Evolutionary conservation across 2,888 invertebrate species (phyloP).

Genomic region (Chrysomela aeneicollis): DNA sequence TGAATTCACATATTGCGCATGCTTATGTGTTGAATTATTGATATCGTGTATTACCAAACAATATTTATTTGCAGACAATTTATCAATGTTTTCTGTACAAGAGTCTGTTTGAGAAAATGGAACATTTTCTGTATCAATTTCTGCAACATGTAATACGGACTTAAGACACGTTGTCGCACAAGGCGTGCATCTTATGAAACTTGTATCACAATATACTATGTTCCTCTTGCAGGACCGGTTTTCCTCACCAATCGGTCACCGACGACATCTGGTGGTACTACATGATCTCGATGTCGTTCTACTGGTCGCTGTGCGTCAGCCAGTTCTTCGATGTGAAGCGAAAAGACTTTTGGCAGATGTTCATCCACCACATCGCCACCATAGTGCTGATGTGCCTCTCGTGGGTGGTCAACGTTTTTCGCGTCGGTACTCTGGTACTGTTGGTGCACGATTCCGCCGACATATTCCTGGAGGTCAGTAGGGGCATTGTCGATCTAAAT

Average conservation of each 20-base stretch:
- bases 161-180: no score
- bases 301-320: constrained; percentile 91
- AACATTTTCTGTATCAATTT: no score
- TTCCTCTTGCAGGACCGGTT: constrained; percentile 57
- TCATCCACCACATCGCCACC: constrained; percentile 95
- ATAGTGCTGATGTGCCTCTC: constrained; percentile 89
- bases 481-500: no score
- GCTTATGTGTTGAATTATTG: no score
- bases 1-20: no score
- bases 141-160: no score
- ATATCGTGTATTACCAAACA: no score
- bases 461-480: constrained; percentile 81
- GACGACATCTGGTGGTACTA: constrained; percentile 96
- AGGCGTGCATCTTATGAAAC: no score
- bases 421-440: constrained; percentile 89
- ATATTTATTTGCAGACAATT: no score
- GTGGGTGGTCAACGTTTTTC: constrained; percentile 93
- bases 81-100: no score
- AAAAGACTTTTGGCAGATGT: constrained; percentile 98
- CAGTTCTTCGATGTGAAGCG: constrained; percentile 94
- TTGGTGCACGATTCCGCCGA: constrained; percentile 90
- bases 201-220: no score
- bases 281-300: constrained; percentile 93
- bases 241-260: constrained; percentile 76
- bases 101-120: no score